Conservation (phyloP, 2,113 vertebrate species). For the Saccopteryx leptura region DNA sequence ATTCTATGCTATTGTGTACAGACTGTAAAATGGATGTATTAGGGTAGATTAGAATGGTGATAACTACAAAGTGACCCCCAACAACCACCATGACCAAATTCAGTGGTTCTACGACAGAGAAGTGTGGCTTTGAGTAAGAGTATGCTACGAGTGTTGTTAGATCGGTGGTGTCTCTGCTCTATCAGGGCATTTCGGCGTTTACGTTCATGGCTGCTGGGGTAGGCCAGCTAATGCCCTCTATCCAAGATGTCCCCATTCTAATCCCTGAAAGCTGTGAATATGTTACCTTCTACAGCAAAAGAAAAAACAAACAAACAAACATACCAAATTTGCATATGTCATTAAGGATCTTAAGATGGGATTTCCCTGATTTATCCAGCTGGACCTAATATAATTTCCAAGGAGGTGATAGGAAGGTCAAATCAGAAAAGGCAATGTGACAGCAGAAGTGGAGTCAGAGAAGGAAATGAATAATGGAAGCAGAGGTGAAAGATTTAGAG, state of each 20-base stretch:
- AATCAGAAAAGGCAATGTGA: neutral
- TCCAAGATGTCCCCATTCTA: neutral
- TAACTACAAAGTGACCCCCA: neutral
- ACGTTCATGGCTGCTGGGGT: neutral
- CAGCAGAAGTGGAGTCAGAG: neutral
- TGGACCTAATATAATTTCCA: neutral
- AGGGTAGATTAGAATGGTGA: neutral
- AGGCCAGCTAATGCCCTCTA: neutral
- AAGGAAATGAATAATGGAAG: neutral
- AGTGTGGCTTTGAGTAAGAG: neutral
- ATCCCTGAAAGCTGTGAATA: neutral
- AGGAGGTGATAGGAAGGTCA: neutral
- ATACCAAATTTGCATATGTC: neutral
- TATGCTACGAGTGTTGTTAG: neutral
- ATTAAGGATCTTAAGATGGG: neutral
- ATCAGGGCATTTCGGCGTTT: neutral
- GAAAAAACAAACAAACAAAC: neutral
- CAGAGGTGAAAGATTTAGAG: neutral
- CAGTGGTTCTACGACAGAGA: neutral
- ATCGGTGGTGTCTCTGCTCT: neutral
- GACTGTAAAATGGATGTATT: neutral
- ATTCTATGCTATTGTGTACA: neutral
- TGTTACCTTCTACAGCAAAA: neutral
- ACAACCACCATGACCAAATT: neutral
- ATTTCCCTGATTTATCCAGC: neutral